Evolutionary conservation across 2,888 invertebrate genomes (phyloP), one percentile per base, ranked within the genome.

Genomic region (Sepioteuthis lessoniana): DNA sequence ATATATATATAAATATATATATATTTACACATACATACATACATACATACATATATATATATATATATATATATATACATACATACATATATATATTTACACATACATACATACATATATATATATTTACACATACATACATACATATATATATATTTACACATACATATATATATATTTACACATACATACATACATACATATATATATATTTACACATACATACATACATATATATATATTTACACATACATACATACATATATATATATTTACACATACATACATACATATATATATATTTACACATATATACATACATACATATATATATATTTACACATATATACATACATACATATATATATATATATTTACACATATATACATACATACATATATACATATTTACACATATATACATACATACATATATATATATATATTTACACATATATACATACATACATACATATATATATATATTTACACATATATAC

Each of bases 91-190:
- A 90, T 90, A 5, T 0, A 90, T 90, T 7, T 90, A 21, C 21
- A 90, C 21, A 90, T 21, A 90, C 21, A 90, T 3, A 90, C 8
- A 90, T 5, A 21, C 4, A 35, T 90, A 8, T 90, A 21, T 90
- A 21, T 90, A 90, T 21, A 19, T 1, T n/a, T 90, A n/a, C n/a
- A n/a, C n/a, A 90, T 90, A 38, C 35, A 90, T 90, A 90, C 0
- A 90, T 21, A 90, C n/a, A n/a, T 90, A n/a, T 90, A 90, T 90
- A 90, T n/a, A 90, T 90, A 90, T 90, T 19, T 10, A 90, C n/a
- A n/a, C n/a, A 90, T 90, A 21, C n/a, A 1, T 90, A 21, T 90
- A 90, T 21, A 90, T 21, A 90, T 90, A 21, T 90, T 5, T 90
- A 90, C n/a, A 90, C 37, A 90, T 90, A 90, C 21, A 90, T 21